Percentiles rank a stretch among this genome's conserved stretches.
phyloP scores from a whole-genome alignment of 92 coral and sea anemone genomes.

The Heliopora coerulea region DNA sequence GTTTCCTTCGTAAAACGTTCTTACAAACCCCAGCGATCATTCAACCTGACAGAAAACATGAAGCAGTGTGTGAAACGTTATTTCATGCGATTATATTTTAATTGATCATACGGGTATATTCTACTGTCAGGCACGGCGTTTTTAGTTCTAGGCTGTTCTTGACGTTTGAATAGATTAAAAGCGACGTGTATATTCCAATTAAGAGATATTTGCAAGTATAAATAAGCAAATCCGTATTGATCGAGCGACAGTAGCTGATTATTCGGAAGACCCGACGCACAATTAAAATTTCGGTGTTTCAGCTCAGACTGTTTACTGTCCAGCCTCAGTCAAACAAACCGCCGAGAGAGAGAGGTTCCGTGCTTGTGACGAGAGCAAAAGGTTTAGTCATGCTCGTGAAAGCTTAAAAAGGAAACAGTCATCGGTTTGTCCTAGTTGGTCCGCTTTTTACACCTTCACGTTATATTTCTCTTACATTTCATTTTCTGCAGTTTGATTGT shows the following conservation, averaged over 20 bases:
- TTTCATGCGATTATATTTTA: no score
- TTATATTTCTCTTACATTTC: not conserved
- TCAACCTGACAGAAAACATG: no score
- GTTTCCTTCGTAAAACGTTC: no score
- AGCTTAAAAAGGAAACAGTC: not conserved
- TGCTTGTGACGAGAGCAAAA: not conserved
- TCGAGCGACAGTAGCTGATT: slow-evolving; percentile 12
- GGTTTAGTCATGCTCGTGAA: no score
- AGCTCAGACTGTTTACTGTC: slow-evolving; percentile 6
- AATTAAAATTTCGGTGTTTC: slow-evolving; percentile 25
- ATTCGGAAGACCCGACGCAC: slow-evolving; percentile 21
- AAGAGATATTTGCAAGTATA: slow-evolving; percentile 40
- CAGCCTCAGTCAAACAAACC: slow-evolving; percentile 19
- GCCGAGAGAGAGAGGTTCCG: not conserved
- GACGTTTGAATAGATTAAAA: slow-evolving; percentile 11
- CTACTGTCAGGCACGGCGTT: no score
- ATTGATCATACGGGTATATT: no score
- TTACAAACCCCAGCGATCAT: no score
- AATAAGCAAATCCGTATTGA: not conserved
- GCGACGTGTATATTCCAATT: slow-evolving; percentile 3
- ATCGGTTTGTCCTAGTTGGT: not conserved
- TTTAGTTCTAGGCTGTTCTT: no score
- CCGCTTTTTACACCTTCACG: no score
- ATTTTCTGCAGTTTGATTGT: not conserved
- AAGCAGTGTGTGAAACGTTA: no score